Evolutionary conservation across 2,888 invertebrate species (phyloP).

Genomic region (Geophilus truncorum): DNA sequence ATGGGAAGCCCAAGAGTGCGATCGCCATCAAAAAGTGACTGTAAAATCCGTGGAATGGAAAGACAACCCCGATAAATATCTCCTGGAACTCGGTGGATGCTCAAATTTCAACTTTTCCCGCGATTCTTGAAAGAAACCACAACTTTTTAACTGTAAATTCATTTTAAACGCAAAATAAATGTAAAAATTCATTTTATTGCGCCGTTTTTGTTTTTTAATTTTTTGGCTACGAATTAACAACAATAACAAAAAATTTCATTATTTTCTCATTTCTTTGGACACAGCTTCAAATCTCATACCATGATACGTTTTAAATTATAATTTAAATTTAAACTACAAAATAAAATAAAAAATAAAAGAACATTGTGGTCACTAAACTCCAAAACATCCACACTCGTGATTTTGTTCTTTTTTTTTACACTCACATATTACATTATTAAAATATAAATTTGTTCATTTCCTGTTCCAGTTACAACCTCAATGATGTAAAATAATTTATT

Average conservation of each 20-base stretch:
- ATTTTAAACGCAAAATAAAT: neutral
- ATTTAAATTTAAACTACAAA: too few relatives aligned
- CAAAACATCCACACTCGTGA: neutral
- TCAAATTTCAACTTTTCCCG: neutral
- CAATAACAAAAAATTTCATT: neutral
- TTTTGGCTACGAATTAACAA: neutral
- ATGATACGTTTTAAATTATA: too few relatives aligned
- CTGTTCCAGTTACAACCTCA: constrained; percentile 33
- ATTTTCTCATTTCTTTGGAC: neutral
- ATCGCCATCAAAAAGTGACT: constrained; percentile 65
- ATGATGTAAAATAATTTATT: constrained; percentile 52
- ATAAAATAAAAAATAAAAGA: too few relatives aligned
- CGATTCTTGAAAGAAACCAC: neutral
- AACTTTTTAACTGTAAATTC: neutral
- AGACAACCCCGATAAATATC: constrained; percentile 89
- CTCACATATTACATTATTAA: neutral
- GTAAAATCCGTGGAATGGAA: constrained; percentile 86
- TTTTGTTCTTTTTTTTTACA: neutral
- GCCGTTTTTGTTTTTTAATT: neutral
- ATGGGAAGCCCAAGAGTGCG: constrained; percentile 84
- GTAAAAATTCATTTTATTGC: constrained; percentile 2
- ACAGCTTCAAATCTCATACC: too few relatives aligned
- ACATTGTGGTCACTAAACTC: too few relatives aligned
- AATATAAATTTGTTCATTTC: neutral
- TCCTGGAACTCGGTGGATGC: constrained; percentile 68